phyloP scores from a whole-genome alignment of 2,797 vertebrate species.

The Sebastes paucispinis region DNA sequence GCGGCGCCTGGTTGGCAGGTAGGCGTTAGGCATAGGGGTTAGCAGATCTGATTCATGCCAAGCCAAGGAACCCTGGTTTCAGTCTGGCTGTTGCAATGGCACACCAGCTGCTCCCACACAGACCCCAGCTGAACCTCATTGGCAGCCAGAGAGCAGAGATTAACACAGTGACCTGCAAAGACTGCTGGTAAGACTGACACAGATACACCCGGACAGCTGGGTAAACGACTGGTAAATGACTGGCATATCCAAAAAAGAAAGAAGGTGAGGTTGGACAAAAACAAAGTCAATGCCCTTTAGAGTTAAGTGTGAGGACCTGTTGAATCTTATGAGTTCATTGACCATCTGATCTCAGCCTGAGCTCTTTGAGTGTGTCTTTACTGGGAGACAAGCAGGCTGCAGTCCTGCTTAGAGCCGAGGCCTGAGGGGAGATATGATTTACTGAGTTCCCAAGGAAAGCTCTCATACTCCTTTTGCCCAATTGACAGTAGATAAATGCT shows the following conservation, averaged over 20 bases:
- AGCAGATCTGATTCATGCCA: constrained; percentile 62
- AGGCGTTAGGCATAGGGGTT: constrained; percentile 55
- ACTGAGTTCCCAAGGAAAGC: constrained; percentile 11
- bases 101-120: constrained; percentile 74
- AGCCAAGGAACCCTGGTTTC: constrained; percentile 69
- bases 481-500: background rate
- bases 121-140: constrained; percentile 71
- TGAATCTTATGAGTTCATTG: constrained; percentile 22
- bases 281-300: constrained; percentile 20
- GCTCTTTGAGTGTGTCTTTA: constrained; percentile 8
- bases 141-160: constrained; percentile 69
- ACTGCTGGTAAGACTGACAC: constrained; percentile 66
- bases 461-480: background rate
- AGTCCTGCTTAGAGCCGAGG: background rate
- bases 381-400: background rate
- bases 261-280: background rate
- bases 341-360: constrained; percentile 17
- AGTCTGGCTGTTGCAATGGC: constrained; percentile 60
- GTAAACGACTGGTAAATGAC: constrained; percentile 50
- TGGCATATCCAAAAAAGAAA: constrained; percentile 37
- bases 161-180: constrained; percentile 78
- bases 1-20: constrained; percentile 33
- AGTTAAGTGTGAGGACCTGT: constrained; percentile 8
- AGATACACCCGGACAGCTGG: constrained; percentile 73
- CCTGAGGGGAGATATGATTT: constrained; percentile 5